Evolutionary conservation across 2,113 vertebrate genomes (phyloP), one percentile per base, ranked within the genome.

Genomic region (Pardalotus punctatus): DNA sequence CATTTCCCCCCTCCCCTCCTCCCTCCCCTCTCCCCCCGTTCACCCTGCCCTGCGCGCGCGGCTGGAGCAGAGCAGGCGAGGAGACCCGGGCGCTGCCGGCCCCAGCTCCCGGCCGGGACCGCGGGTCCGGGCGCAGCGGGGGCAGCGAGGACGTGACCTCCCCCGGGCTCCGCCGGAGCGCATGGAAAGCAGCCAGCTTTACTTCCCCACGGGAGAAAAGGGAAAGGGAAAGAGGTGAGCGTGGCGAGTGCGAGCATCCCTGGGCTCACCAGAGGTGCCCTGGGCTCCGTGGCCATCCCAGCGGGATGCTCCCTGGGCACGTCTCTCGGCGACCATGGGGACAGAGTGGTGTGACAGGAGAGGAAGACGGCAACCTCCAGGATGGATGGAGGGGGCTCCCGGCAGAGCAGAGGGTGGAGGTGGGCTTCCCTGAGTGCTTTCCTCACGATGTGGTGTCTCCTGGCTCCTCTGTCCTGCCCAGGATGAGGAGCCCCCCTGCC

Each of bases 1-100:
- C 98, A 96, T 98, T 98, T 98, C 97, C 97, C 97, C 97, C 95
- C 96, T 97, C 98, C 96, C 97, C 91, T 94, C 96, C 97, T 97
- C 97, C 97, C 97, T 74, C 97, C 90, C 94, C 97, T 97, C 94
- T 96, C 97, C 96, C 97, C 87, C 94, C 73, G 84, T 64, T 97
- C 97, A 88, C 97, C 94, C 98, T 98, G 97, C 97, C 97, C 97
- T 96, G 97, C 89, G 89, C 92, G 88, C 47, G 80, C 80, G 66
- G 94, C 96, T 96, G 97, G 72, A 97, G 95, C 47, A 23, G 92
- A 97, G 93, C 93, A 71, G 74, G 10, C 18, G 58, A 86, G 58
- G 71, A 76, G 93, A 66, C 5, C 58, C 31, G 9, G 45, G 77
- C 13, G 43, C 93, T 79, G 86, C 91, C 1, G 58, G 42, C 6